Percentiles rank a stretch among this genome's conserved stretches.
Evolutionary conservation across 1,140 invertebrate genomes (phyloP).

Genomic region (Eupristina koningsbergeri): DNA sequence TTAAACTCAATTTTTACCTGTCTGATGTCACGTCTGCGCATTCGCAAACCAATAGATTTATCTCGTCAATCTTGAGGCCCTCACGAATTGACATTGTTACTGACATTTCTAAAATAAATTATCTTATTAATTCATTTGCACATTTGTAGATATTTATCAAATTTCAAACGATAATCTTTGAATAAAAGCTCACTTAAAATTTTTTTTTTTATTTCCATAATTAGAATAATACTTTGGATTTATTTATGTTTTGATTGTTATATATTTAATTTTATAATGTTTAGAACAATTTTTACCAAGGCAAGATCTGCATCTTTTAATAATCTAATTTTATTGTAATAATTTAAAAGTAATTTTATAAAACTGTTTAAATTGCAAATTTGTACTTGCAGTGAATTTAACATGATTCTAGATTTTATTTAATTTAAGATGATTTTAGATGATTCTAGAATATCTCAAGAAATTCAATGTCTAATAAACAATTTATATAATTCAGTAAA

Average conservation of each 20-base stretch:
- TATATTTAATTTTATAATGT: not conserved
- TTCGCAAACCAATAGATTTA: constrained; percentile 10
- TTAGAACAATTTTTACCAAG: not conserved
- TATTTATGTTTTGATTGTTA: not conserved
- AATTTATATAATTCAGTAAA: too few relatives aligned
- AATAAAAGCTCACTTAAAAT: not conserved
- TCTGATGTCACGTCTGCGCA: not conserved
- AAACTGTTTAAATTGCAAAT: too few relatives aligned
- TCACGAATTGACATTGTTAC: not conserved
- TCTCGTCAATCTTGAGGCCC: not conserved
- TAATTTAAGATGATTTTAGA: too few relatives aligned
- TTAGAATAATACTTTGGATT: not conserved
- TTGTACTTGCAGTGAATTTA: not conserved
- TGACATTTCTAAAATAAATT: constrained; percentile 12
- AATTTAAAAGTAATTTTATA: not conserved
- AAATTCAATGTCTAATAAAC: not conserved
- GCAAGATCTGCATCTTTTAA: not conserved
- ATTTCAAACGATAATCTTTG: not conserved
- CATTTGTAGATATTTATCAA: not conserved
- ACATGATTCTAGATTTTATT: too few relatives aligned
- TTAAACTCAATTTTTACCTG: not conserved
- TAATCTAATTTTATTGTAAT: not conserved
- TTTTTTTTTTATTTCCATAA: not conserved
- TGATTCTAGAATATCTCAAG: not conserved
- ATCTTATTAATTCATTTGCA: not conserved